These are phyloP conservation scores for Agapetus fuscipes DNA, from an alignment of 2,888 invertebrate genomes.

Conservation along the genomic window DNA sequence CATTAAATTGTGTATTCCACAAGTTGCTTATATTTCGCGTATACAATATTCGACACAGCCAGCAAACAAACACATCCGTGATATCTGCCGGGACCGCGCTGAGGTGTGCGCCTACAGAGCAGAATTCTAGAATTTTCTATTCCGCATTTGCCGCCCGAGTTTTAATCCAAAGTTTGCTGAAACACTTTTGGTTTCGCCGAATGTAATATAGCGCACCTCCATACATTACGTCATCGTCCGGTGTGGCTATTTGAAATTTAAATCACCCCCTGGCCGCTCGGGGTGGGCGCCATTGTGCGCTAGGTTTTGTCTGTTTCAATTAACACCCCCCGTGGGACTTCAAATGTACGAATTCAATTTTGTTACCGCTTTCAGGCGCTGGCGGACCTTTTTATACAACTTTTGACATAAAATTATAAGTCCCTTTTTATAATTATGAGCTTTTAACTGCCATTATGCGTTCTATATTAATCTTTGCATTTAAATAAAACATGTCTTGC, in stretches of 20 bases:
- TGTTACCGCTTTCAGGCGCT: not conserved
- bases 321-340: conserved; percentile 9
- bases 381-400: not conserved
- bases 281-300: too few species aligned
- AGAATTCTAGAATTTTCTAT: too few species aligned
- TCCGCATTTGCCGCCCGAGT: conserved; percentile 1
- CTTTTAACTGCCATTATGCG: not conserved
- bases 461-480: too few species aligned
- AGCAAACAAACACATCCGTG: too few species aligned
- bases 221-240: conserved; percentile 8
- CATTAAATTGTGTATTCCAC: too few species aligned
- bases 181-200: conserved; percentile 8
- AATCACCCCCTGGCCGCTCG: conserved; percentile 8
- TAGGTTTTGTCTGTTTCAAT: conserved; percentile 17
- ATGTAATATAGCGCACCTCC: not conserved
- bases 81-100: too few species aligned
- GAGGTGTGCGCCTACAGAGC: too few species aligned
- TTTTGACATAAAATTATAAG: not conserved
- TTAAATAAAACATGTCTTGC: too few species aligned
- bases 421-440: not conserved
- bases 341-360: not conserved
- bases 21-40: too few species aligned
- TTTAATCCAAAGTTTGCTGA: conserved; percentile 13
- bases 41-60: too few species aligned
- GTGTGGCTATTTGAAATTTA: conserved; percentile 18